Evolutionary conservation across 1,140 invertebrate genomes (phyloP).

Genomic region (Myzus persicae): DNA sequence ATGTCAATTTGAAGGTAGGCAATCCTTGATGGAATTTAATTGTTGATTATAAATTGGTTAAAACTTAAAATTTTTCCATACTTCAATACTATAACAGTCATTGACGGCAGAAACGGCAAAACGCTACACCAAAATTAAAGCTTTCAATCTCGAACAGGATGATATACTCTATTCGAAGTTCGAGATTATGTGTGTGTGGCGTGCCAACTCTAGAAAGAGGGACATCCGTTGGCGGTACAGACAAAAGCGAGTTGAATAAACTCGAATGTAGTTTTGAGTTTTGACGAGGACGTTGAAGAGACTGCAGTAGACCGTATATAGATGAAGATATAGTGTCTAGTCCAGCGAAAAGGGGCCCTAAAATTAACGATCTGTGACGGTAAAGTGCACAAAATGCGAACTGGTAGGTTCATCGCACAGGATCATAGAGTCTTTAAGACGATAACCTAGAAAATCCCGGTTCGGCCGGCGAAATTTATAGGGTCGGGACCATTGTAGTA

Average conservation of each 20-base stretch:
- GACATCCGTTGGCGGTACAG: background rate
- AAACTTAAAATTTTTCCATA: no score
- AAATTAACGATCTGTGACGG: background rate
- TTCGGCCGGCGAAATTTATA: background rate
- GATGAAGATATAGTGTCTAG: background rate
- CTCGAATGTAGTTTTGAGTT: background rate
- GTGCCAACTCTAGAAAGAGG: background rate
- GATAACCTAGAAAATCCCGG: background rate
- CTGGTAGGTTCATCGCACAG: background rate
- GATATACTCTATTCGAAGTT: background rate
- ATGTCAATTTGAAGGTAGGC: no score
- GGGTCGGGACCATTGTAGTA: background rate
- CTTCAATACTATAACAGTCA: background rate
- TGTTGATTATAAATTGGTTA: no score
- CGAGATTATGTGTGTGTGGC: background rate
- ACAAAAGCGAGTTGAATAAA: background rate
- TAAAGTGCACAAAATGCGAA: background rate
- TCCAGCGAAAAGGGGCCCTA: background rate
- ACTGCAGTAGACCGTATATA: background rate
- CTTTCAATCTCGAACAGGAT: background rate
- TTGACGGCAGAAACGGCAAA: no score
- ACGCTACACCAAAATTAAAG: no score
- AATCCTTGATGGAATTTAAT: no score
- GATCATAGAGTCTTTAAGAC: background rate
- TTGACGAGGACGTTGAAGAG: background rate